A percentile compares a stretch with the other conserved stretches of the same genome.
These are phyloP conservation scores for Ophonus ardosiacus DNA, from an alignment of 2,888 invertebrate genomes.

Conservation along the genomic window DNA sequence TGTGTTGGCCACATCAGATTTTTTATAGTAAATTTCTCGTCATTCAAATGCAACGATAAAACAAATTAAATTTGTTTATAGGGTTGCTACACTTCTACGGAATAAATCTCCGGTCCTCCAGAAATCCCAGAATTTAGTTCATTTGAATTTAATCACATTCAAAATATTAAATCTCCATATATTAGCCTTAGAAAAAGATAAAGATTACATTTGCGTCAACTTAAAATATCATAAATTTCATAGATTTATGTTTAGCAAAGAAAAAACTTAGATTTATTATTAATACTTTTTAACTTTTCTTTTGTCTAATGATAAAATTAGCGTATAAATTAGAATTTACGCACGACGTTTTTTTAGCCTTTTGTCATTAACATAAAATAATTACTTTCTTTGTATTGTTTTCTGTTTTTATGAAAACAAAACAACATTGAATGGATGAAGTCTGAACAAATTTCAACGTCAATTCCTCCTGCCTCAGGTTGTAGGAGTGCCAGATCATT, in stretches of 20 bases:
- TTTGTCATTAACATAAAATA: neutral
- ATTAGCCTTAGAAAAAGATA: neutral
- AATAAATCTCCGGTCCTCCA: neutral
- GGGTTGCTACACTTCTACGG: no score
- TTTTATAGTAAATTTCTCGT: no score
- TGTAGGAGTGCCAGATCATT: constrained; percentile 16
- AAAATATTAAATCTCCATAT: neutral
- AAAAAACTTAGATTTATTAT: neutral
- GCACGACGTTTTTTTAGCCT: neutral
- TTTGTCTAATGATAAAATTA: neutral
- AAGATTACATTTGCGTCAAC: neutral
- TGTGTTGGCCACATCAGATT: no score
- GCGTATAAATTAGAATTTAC: neutral
- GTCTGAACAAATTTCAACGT: neutral
- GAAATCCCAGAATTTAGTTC: neutral
- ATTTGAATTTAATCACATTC: neutral
- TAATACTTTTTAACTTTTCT: neutral
- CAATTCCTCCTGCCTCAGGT: neutral
- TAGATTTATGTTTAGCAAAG: neutral
- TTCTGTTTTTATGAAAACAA: neutral
- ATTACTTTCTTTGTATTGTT: neutral
- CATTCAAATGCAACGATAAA: no score
- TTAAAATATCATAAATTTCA: neutral
- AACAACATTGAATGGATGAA: neutral
- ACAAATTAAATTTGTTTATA: no score